Conservation (phyloP, 2,797 vertebrate species). For the Melanotaenia parkinsoni region DNA sequence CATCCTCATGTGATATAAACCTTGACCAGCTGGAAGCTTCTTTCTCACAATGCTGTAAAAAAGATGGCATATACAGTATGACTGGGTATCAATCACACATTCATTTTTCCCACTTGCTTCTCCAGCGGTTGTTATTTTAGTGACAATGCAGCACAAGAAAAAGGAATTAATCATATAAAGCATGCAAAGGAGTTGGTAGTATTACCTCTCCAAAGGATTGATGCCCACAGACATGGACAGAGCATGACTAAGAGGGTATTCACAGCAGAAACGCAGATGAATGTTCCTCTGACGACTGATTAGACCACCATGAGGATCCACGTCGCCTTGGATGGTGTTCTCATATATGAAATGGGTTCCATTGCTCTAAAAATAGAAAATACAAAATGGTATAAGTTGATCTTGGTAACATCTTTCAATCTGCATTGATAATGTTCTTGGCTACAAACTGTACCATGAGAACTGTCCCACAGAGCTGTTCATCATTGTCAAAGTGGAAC, state of each 20-base stretch:
- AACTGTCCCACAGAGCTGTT: constrained; percentile 71
- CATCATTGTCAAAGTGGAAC: constrained; percentile 72
- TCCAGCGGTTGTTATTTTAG: not conserved
- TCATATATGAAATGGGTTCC: constrained; percentile 79
- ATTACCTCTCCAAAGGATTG: constrained; percentile 68
- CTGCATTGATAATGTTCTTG: not conserved
- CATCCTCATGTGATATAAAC: constrained; percentile 64
- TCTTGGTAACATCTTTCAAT: not conserved
- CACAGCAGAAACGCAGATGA: constrained; percentile 68
- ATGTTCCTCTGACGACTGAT: constrained; percentile 66
- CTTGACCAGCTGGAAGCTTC: constrained; percentile 62
- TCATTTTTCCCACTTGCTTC: not conserved
- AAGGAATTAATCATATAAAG: not conserved
- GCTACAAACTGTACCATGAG: constrained; percentile 61
- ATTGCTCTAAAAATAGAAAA: constrained; percentile 70
- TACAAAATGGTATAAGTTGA: not conserved
- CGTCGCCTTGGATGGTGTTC: constrained; percentile 68
- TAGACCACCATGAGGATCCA: constrained; percentile 32
- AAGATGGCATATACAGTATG: not conserved
- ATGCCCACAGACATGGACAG: constrained; percentile 72
- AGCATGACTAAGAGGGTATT: constrained; percentile 67
- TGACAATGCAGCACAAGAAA: not conserved
- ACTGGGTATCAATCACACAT: not conserved
- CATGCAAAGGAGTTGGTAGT: not conserved
- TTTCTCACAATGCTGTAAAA: constrained; percentile 52